Conservation (phyloP, 2,113 vertebrate genomes). For the Cygnus atratus region DNA sequence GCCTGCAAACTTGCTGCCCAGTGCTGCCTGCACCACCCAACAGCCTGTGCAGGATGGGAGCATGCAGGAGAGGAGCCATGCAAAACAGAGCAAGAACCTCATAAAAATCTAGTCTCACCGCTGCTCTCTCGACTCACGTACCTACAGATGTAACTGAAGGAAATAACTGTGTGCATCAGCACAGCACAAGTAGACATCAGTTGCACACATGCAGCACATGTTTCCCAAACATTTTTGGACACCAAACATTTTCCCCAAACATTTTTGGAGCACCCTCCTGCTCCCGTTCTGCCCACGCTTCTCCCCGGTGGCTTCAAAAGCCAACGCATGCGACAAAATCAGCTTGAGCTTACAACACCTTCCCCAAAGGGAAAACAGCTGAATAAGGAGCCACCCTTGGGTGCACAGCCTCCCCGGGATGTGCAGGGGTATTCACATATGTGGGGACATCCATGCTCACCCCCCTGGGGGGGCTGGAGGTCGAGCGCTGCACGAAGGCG, state of each 20-base stretch:
- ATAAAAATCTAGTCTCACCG: neutral
- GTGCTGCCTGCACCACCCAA: too few relatives aligned
- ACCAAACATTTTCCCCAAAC: neutral
- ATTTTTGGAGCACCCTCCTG: neutral
- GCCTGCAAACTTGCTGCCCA: neutral
- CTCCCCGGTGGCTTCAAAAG: neutral
- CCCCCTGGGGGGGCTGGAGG: neutral
- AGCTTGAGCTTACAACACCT: neutral
- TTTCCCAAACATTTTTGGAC: neutral
- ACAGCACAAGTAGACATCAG: neutral
- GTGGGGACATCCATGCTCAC: too few relatives aligned
- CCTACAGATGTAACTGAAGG: neutral
- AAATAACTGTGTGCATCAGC: neutral
- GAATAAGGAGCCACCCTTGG: neutral
- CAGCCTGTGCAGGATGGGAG: neutral
- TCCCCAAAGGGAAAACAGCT: neutral
- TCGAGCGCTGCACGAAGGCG: fast-evolving
- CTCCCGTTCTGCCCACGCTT: neutral
- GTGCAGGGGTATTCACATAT: too few relatives aligned
- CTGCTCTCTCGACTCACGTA: neutral
- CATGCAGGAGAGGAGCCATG: neutral
- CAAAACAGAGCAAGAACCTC: neutral
- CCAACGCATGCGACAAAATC: neutral
- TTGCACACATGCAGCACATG: fast-evolving
- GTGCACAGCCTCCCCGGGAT: fast-evolving